These are phyloP conservation scores for Antennarius maculatus DNA, from an alignment of 2,797 vertebrate genomes.

Conservation along the genomic window DNA sequence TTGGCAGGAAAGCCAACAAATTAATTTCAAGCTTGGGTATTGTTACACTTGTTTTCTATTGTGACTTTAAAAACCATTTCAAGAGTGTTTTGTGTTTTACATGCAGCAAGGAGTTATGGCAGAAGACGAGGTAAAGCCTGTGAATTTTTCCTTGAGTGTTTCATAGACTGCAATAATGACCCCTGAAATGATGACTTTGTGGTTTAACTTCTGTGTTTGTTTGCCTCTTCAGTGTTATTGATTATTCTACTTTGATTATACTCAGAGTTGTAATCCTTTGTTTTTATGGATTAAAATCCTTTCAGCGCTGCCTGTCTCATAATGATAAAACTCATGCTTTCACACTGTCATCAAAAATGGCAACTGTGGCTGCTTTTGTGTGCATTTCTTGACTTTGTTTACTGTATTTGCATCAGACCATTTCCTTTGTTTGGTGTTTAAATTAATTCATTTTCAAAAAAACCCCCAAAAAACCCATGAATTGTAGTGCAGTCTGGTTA, in stretches of 20 bases:
- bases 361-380: conserved; percentile 33
- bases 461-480: too few species aligned
- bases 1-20: not conserved
- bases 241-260: conserved; percentile 31
- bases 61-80: conserved; percentile 26
- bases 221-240: conserved; percentile 39
- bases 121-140: conserved; percentile 96
- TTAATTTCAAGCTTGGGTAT: conserved; percentile 13
- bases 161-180: conserved; percentile 32
- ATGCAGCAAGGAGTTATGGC: conserved; percentile 99
- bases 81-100: conserved; percentile 90
- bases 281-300: not conserved
- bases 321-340: conserved; percentile 31
- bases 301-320: conserved; percentile 12
- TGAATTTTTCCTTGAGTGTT: conserved; percentile 37
- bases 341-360: conserved; percentile 25
- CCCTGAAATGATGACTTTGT: conserved; percentile 36
- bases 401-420: conserved; percentile 19
- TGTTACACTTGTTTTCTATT: conserved; percentile 23
- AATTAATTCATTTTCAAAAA: conserved; percentile 13
- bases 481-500: not conserved
- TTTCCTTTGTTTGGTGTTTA: conserved; percentile 9
- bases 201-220: conserved; percentile 53
- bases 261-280: not conserved
- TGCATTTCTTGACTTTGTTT: conserved; percentile 10